Conservation (phyloP, 2,797 vertebrate species). For the Poecilia gillii region DNA sequence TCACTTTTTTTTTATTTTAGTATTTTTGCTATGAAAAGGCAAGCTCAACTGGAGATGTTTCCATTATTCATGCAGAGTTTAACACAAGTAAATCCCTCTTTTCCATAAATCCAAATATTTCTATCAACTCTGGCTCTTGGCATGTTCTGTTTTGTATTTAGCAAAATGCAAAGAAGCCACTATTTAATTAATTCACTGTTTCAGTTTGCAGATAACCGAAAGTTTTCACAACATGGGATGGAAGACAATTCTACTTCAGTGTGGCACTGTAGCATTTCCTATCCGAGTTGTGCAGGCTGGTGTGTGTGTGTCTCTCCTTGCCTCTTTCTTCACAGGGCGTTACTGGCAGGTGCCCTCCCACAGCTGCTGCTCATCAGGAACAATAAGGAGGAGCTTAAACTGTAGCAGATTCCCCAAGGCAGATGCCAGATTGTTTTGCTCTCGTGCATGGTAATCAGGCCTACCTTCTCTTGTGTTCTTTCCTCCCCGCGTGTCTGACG, state of each 20-base stretch:
- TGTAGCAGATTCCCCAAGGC: not conserved
- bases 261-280: not conserved
- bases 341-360: not conserved
- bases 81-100: conserved; percentile 18
- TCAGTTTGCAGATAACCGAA: conserved; percentile 1
- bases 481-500: not conserved
- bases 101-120: not conserved
- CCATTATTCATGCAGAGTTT: conserved; percentile 12
- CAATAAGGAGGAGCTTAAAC: not conserved
- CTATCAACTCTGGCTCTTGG: not conserved
- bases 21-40: conserved; percentile 17
- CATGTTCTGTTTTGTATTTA: conserved; percentile 4
- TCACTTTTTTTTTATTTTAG: conserved; percentile 35
- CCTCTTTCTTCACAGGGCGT: not conserved
- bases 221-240: not conserved
- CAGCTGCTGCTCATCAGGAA: conserved; percentile 2
- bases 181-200: conserved; percentile 9
- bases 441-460: not conserved
- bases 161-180: conserved; percentile 7
- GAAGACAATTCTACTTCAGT: not conserved
- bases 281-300: not conserved
- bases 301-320: not conserved
- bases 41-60: conserved; percentile 11
- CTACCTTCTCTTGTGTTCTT: not conserved
- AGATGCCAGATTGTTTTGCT: not conserved